phyloP scores from a whole-genome alignment of 2,888 invertebrate genomes.

The Drosophila ezoana region DNA sequence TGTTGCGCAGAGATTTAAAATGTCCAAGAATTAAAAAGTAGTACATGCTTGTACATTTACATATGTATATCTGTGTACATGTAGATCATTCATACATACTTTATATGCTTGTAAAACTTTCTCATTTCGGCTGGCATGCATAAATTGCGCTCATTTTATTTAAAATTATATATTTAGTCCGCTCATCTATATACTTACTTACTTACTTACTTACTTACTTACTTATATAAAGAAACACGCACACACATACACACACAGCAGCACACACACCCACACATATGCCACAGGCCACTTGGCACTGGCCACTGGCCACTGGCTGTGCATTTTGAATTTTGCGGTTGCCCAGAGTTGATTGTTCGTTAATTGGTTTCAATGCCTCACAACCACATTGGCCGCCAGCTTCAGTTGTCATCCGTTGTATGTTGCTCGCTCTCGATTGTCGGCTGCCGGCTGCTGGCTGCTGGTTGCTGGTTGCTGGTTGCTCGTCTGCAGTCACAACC shows the following conservation, averaged over 20 bases:
- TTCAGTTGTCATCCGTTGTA: conserved; percentile 30
- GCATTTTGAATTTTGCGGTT: conserved; percentile 70
- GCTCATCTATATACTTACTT: conserved; percentile 7
- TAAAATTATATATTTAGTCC: conserved; percentile 23
- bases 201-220: conserved; percentile 1
- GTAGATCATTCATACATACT: conserved; percentile 7
- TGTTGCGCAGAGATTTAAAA: conserved; percentile 21
- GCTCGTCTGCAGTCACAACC: neutral
- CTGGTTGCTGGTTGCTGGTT: conserved; percentile 14
- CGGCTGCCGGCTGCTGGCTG: conserved; percentile 12
- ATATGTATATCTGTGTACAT: neutral
- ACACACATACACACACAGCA: conserved; percentile 13
- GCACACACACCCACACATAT: neutral
- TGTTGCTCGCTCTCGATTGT: conserved; percentile 13
- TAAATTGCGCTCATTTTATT: conserved; percentile 25
- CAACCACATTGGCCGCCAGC: conserved; percentile 52
- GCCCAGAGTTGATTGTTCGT: conserved; percentile 71
- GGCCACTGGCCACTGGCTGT: conserved; percentile 37
- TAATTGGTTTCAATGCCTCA: conserved; percentile 73
- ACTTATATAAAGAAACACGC: conserved; percentile 3
- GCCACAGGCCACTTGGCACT: conserved; percentile 23
- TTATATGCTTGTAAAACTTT: conserved; percentile 23
- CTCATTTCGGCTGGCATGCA: conserved; percentile 28
- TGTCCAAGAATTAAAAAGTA: conserved; percentile 8
- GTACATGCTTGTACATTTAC: neutral